These are phyloP conservation scores for Dasyornis broadbenti DNA, from an alignment of 2,113 vertebrate species.

Conservation along the genomic window DNA sequence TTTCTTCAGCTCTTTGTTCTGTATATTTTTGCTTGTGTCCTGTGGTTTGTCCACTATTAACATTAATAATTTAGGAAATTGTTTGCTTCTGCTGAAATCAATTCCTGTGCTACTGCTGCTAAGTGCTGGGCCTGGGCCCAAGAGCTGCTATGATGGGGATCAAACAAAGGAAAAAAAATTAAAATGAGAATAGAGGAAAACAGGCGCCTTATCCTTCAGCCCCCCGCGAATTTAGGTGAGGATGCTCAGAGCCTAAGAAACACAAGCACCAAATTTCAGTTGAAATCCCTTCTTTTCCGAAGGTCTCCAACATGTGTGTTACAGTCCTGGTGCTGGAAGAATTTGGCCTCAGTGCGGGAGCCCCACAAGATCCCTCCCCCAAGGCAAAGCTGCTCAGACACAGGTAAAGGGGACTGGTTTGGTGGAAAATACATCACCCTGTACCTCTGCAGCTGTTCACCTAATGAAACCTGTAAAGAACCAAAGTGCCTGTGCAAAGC, in stretches of 20 bases:
- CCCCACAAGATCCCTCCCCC: not conserved
- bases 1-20: not conserved
- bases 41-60: not conserved
- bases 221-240: not conserved
- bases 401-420: not conserved
- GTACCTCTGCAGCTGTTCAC: not conserved
- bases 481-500: not conserved
- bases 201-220: not conserved
- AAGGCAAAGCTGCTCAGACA: not conserved
- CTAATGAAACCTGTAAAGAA: not conserved
- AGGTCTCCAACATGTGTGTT: not conserved
- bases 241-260: not conserved
- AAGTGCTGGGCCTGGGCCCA: conserved; percentile 19
- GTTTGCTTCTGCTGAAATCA: conserved; percentile 27
- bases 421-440: not conserved
- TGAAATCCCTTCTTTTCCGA: not conserved
- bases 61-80: conserved; percentile 49
- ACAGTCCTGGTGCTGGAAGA: not conserved
- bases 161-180: not conserved
- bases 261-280: not conserved
- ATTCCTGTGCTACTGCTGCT: conserved; percentile 9
- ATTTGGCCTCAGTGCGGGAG: not conserved
- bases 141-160: not conserved
- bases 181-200: not conserved
- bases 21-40: not conserved